These are phyloP conservation scores for Xestia ashworthii DNA, from an alignment of 2,888 invertebrate genomes.

Conservation along the genomic window DNA sequence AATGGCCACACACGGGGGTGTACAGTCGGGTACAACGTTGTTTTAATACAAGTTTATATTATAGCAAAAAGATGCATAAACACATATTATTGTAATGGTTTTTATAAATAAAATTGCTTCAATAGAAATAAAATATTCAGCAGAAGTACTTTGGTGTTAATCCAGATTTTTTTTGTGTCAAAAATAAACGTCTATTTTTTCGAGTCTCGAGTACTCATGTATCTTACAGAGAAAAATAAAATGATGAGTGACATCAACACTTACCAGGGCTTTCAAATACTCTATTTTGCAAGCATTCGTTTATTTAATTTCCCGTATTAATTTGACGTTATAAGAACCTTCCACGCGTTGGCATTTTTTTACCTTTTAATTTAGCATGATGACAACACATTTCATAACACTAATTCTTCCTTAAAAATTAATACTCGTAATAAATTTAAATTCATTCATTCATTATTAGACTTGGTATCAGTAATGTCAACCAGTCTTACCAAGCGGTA, in stretches of 20 bases:
- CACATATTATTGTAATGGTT: too few species aligned
- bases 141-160: background rate
- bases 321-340: background rate
- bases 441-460: too few species aligned
- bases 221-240: background rate
- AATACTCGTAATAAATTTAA: too few species aligned
- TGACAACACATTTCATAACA: background rate
- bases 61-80: background rate
- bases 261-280: background rate
- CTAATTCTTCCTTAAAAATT: background rate
- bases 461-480: too few species aligned
- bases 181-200: background rate
- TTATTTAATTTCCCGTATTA: background rate
- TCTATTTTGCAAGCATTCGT: too few species aligned
- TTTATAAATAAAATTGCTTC: background rate
- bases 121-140: background rate
- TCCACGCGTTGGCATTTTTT: background rate
- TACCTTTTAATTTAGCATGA: background rate
- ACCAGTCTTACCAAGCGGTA: too few species aligned
- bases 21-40: constrained; percentile 39
- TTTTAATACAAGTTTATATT: background rate
- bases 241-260: background rate
- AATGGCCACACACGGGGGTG: constrained; percentile 73
- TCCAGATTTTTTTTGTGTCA: background rate
- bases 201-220: too few species aligned